Evolutionary conservation across 2,797 vertebrate genomes (phyloP), one percentile per base, ranked within the genome.

Genomic region (Bufotes viridis): DNA sequence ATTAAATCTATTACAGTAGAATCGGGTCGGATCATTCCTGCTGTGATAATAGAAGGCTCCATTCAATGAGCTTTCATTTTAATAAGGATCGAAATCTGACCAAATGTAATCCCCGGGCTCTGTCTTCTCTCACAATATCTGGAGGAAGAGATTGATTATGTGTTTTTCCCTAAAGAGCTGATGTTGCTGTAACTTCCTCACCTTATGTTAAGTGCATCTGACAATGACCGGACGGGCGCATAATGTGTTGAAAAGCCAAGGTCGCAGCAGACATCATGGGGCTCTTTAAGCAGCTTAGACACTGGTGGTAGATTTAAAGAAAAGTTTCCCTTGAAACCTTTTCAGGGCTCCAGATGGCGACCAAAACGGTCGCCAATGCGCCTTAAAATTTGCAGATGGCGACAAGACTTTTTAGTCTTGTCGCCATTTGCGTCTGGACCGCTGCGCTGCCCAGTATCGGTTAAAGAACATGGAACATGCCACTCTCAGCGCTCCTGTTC

Each of bases 131-230:
- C 49, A 83, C 85, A 87, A 79, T 89, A 87, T 87, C 84, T 83
- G 78, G 14, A 75, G 20, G 67, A 78, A 82, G 88, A 86, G 84
- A 87, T 83, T 83, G 80, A 89, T 89, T 89, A 65, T 74, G 70
- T 89, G 85, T 79, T 87, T 89, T 51, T 87, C 79, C 75, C 88
- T 42, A 79, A 87, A 89, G 85, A 89, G 84, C 81, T 87, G 84
- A 89, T 87, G 85, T 89, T 82, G 84, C 81, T 79, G 82, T 87
- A 89, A 87, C 85, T 78, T 87, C 78, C 81, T 87, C 81, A 83
- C 84, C 80, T 87, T 83, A 87, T 89, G 85, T 60, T 89, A 89
- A 89, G 80, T 87, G 88, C 13, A 78, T 86, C 17, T 86, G 88
- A 89, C 88, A 89, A 89, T 87, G 63, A 63, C 84, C 67, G 87